Conservation (phyloP, 2,888 invertebrate genomes). For the Priapulus caudatus region DNA sequence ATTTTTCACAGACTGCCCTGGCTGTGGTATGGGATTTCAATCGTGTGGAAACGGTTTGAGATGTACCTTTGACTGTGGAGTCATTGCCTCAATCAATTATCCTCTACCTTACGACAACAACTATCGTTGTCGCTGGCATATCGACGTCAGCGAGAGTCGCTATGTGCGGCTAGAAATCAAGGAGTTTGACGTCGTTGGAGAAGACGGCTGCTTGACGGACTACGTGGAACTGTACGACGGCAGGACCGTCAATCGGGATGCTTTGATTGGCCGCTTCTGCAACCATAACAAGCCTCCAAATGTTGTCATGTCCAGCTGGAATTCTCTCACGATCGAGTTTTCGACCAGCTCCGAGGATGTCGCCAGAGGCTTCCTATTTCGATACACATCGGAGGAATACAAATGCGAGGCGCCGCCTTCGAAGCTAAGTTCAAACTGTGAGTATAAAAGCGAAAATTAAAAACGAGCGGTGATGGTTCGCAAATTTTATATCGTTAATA, state of each 20-base stretch:
- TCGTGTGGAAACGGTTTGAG: slow-evolving; percentile 22
- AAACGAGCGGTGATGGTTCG: too few species aligned
- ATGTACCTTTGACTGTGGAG: slow-evolving; percentile 24
- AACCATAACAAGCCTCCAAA: slow-evolving; percentile 23
- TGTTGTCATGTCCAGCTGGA: slow-evolving; percentile 27
- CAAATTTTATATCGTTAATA: too few species aligned
- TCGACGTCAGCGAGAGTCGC: slow-evolving; percentile 23
- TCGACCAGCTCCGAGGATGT: slow-evolving; percentile 23
- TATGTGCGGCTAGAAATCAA: slow-evolving; percentile 27
- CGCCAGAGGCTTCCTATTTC: slow-evolving; percentile 25
- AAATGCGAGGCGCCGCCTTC: slow-evolving; percentile 20
- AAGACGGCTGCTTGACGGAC: slow-evolving; percentile 24
- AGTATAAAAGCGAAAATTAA: neutral
- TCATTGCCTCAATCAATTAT: slow-evolving; percentile 26
- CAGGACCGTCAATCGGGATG: slow-evolving; percentile 18
- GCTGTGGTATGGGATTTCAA: slow-evolving; percentile 26
- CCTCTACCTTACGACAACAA: slow-evolving; percentile 26
- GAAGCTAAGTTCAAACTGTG: slow-evolving; percentile 20
- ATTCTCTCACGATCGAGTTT: slow-evolving; percentile 25
- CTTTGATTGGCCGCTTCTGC: slow-evolving; percentile 26
- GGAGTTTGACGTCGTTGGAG: slow-evolving; percentile 27
- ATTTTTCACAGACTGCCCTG: slow-evolving; percentile 24
- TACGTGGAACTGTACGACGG: slow-evolving; percentile 27
- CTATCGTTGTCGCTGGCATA: slow-evolving; percentile 28
- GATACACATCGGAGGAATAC: slow-evolving; percentile 22